Conservation (phyloP, 2,888 invertebrate genomes). For the Eilema sororculum region DNA sequence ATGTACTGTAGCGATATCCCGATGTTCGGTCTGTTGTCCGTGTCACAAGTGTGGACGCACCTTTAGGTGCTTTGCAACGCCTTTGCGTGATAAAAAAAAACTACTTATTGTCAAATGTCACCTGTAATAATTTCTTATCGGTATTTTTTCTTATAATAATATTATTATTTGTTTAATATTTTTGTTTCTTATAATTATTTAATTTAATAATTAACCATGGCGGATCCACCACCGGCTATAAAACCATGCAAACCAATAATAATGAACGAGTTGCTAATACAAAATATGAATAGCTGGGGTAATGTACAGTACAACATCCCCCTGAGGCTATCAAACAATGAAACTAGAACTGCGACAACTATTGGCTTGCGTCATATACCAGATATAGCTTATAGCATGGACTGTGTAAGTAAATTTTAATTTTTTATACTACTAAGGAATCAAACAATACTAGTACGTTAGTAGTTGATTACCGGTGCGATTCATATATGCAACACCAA, state of each 20-base stretch:
- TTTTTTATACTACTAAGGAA: background rate
- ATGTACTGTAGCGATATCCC: no score
- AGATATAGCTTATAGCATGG: constrained; percentile 72
- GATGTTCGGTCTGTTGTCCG: no score
- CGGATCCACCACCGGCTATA: constrained; percentile 37
- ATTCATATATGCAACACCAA: background rate
- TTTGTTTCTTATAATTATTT: constrained; percentile 3
- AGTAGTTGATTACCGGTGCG: background rate
- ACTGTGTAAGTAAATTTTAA: constrained; percentile 70
- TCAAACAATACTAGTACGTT: background rate
- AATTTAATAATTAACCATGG: constrained; percentile 53
- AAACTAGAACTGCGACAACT: constrained; percentile 71
- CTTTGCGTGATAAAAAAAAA: background rate
- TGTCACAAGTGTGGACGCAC: no score
- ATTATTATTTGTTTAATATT: constrained; percentile 1
- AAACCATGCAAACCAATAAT: constrained; percentile 62
- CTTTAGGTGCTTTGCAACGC: no score
- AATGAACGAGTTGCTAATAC: constrained; percentile 71
- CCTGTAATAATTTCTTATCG: background rate
- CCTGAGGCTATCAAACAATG: constrained; percentile 72
- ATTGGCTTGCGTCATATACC: constrained; percentile 79
- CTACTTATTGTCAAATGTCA: background rate
- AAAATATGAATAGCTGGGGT: constrained; percentile 82
- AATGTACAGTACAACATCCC: constrained; percentile 83
- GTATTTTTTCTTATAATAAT: background rate